Conservation (phyloP, 2,888 invertebrate genomes). For the Leptopilina syphax region DNA sequence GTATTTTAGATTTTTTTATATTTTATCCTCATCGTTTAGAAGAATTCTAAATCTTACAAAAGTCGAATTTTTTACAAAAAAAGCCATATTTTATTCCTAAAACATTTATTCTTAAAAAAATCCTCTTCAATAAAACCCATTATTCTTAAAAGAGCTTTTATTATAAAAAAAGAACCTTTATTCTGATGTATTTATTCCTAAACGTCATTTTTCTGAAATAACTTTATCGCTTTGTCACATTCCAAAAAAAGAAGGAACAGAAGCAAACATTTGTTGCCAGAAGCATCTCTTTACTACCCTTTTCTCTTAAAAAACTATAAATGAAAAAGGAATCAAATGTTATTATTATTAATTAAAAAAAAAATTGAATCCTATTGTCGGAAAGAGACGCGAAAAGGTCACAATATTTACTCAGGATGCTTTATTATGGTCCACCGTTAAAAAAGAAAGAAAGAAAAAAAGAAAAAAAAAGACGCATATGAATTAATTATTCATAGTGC, state of each 20-base stretch:
- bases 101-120: too few species aligned
- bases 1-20: constrained; percentile 74
- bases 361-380: constrained; percentile 1
- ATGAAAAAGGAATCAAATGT: constrained; percentile 30
- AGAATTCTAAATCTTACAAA: constrained; percentile 52
- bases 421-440: constrained; percentile 73
- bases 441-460: constrained; percentile 60
- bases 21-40: constrained; percentile 74
- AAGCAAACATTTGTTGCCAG: constrained; percentile 27
- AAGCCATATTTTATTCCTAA: constrained; percentile 9
- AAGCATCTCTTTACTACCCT: constrained; percentile 16
- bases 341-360: constrained; percentile 2
- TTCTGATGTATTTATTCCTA: constrained; percentile 26
- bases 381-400: constrained; percentile 72
- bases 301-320: not conserved
- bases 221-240: constrained; percentile 26
- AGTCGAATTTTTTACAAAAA: constrained; percentile 16
- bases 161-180: not conserved
- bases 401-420: constrained; percentile 78
- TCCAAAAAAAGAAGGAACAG: constrained; percentile 25
- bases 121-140: too few species aligned
- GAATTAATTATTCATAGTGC: constrained; percentile 74
- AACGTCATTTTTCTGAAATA: constrained; percentile 22
- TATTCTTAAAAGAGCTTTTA: too few species aligned
- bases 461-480: constrained; percentile 66